Base-by-base conservation (phyloP, 2,888 invertebrate species). In the Leptopilina syphax region DNA sequence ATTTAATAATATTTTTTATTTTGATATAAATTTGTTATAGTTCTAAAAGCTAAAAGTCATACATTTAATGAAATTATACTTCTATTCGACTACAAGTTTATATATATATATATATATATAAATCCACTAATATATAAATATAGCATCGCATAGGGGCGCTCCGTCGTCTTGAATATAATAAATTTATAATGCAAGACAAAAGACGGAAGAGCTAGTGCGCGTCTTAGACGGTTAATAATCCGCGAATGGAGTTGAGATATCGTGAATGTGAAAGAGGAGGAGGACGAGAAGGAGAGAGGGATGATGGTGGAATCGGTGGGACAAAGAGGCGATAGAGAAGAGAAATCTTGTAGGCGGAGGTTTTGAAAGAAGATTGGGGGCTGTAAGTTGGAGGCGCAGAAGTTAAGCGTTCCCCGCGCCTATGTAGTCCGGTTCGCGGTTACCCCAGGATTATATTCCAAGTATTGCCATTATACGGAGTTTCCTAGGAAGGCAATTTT, bases 401-500 rank as follows among this genome's bases (percentile, higher is more conserved):
- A 86, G 86, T 86, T 88, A 88, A 88, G 86, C 84, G 88, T 83
- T 50, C 83, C 83, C 85, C 85, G 85, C 87, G 88, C 84, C 85
- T 83, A 85, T 85, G 87, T 82, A 87, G 86, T 85, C 86, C 85
- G 85, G 86, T 86, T 85, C 82, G 81, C 82, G 84, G 83, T 82
- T 83, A 86, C 86, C 85, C 86, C 83, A 83, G 82, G 86, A 90
- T 90, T 90, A 90, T 89, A 89, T 90, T 90, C 90, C 89, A 87
- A 91, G 91, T 90, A 90, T 91, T 90, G 90, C 88, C 87, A 90
- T 91, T 89, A 90, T 86, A 83, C 85, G 82, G 84, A 86, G 86
- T 90, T 90, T 91, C 91, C 89, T 89, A 88, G 91, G 90, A 90
- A 90, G 86, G 88, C 90, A 91, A 91, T 91, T 91, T 91, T 88